Evolutionary conservation across 2,888 invertebrate genomes (phyloP), one percentile per base, ranked within the genome.

Genomic region (Philopedon plagiatum): DNA sequence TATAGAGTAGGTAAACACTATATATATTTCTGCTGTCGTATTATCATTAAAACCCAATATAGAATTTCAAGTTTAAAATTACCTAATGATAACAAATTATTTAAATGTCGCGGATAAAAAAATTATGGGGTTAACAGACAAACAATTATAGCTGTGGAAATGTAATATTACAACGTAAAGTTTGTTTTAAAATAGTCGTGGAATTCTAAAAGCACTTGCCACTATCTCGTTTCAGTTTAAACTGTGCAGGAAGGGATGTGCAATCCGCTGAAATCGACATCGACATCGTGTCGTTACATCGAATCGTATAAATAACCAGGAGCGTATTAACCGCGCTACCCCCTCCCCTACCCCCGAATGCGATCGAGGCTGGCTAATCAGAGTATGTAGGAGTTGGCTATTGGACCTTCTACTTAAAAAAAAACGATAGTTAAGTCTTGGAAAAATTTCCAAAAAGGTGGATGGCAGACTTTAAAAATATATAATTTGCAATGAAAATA

Each of bases 181-280:
- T 29, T 54, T 41, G 41, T n/a, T 58, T 39, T 23, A 41, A 58
- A 58, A 41, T 58, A 58, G 41, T 39, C 21, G 39, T 41, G 26
- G 58, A 41, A 26, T 26, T 58, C 41, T 11, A 23, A 39, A 39
- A 26, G 26, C 58, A 58, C 41, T 58, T 41, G 26, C 41, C 13
- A 21, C 37, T 58, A 58, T 58, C 58, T 41, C 15, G 58, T 37
- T 26, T 37, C 41, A 58, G 26, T 58, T 54, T 39, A 58, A 58
- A 58, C 41, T 39, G 58, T 3, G 37, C 58, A 8, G 15, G 26
- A 26, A 71, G 54, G n/a, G 41, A 51, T 58, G 67, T 23, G 26
- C 7, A 9, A 5, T 26, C 15, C 9, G 3, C 11, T 21, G 11
- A 37, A 21, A 18, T 54, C 51, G 51, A 54, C 29, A 54, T 54